phyloP scores from a whole-genome alignment of 2,113 vertebrate species.

The Ranitomeya imitator region DNA sequence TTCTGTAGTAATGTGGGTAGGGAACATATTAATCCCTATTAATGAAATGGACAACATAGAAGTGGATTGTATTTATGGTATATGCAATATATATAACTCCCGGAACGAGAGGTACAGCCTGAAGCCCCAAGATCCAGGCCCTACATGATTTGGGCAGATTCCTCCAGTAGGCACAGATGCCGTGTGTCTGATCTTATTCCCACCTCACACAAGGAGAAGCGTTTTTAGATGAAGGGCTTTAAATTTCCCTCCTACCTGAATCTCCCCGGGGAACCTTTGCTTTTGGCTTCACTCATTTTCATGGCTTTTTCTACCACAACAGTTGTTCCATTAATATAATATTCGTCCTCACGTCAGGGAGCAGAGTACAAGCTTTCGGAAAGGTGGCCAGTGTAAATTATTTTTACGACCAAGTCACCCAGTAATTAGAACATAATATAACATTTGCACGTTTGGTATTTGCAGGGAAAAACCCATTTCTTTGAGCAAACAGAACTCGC shows the following conservation, averaged over 20 bases:
- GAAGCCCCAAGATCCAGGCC: too few species aligned
- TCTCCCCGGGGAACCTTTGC: background rate
- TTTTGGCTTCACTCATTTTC: background rate
- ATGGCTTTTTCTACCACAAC: background rate
- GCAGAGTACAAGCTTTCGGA: background rate
- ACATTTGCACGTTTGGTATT: slow-evolving; percentile 11
- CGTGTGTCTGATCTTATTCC: too few species aligned
- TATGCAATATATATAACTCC: too few species aligned
- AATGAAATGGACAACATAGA: too few species aligned
- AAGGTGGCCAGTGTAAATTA: slow-evolving; percentile 7
- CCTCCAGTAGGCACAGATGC: too few species aligned
- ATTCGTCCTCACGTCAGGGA: background rate
- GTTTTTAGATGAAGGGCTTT: background rate
- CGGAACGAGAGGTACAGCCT: too few species aligned
- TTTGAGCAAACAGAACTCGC: slow-evolving; percentile 10
- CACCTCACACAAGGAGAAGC: background rate
- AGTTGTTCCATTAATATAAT: background rate
- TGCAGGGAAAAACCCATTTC: slow-evolving; percentile 37
- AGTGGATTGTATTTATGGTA: too few species aligned
- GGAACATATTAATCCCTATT: too few species aligned
- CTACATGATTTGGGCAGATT: too few species aligned
- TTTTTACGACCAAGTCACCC: slow-evolving; percentile 3
- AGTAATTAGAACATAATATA: slow-evolving; percentile 16
- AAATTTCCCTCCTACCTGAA: background rate
- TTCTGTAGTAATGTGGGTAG: too few species aligned